Percentiles rank a stretch among this genome's conserved stretches.
These are phyloP conservation scores for Harlomillsia oculata DNA, from an alignment of 1,140 invertebrate genomes.

Conservation along the genomic window DNA sequence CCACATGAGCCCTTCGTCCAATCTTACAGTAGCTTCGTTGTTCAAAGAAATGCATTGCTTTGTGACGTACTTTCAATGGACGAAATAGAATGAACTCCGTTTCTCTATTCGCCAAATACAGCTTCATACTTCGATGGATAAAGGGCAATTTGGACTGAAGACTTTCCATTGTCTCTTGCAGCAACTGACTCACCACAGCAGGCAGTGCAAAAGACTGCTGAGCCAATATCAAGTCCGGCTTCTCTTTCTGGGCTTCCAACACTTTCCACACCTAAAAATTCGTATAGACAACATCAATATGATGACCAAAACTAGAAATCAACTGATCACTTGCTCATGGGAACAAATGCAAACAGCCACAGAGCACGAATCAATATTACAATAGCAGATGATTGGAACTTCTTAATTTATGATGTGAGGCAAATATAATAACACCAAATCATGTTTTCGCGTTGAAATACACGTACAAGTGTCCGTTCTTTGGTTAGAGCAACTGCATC, in stretches of 20 bases:
- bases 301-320: no score
- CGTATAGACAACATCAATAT: no score
- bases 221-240: constrained; percentile 37
- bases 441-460: no score
- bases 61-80: constrained; percentile 64
- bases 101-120: constrained; percentile 91
- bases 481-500: no score
- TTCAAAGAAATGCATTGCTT: constrained; percentile 2
- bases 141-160: constrained; percentile 69
- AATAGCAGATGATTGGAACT: no score
- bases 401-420: no score
- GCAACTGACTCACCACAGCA: constrained; percentile 42
- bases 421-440: no score
- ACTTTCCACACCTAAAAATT: constrained; percentile 40
- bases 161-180: constrained; percentile 48
- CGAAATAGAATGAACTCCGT: constrained; percentile 92
- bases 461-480: no score
- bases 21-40: neutral
- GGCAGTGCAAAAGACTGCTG: constrained; percentile 45
- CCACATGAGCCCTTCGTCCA: no score
- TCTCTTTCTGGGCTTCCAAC: constrained; percentile 37
- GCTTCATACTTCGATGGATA: constrained; percentile 77
- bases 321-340: no score
- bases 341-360: no score
- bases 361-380: no score